Evolutionary conservation across 2,113 vertebrate genomes (phyloP), one percentile per base, ranked within the genome.

Genomic region (Platanista minor): DNA sequence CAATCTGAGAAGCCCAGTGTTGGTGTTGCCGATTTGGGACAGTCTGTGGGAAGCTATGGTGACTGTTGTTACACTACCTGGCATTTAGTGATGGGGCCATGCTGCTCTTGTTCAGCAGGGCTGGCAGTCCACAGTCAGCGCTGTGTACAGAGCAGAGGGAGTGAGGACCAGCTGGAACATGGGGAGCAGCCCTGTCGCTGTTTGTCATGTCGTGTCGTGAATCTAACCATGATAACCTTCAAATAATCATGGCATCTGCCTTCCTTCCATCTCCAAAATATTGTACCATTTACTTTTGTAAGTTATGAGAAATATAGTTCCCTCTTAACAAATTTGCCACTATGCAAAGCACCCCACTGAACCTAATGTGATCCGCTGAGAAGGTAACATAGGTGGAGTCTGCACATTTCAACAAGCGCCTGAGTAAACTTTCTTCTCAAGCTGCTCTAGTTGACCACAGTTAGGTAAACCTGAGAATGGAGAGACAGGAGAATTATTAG

Each of bases 121-220:
- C 20, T 2, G 27, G 31, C 1, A 1, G 21, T 83, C 23, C 5
- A 25, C 8, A 31, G 31, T 29, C 29, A n/a, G 6, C 0, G 0
- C 23, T 33, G 8, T 1, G 4, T 3, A 17, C 17, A 18, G 39
- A 69, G 69, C 49, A 49, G 52, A 72, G 49, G 57, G 52, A 64
- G 27, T 67, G 52, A 80, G 4, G 59, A 52, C 59, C 31, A 23
- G 54, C 21, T 20, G 31, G 31, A 61, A 31, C 10, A 9, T 20
- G 10, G 10, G 43, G 33, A n/a, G 39, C 3, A 46, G 10, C 23
- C 1, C 8, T 36, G 46, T 8, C 6, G 17, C n/a, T 54, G 8
- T 54, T n/a, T 67, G 49, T n/a, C 54, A 12, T 12, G 49, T 64
- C 27, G 17, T 14, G 29, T 66, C 64, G 36, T 41, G 2, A 2